Evolutionary conservation across 2,888 invertebrate genomes (phyloP).

Genomic region (Pyralis farinalis): DNA sequence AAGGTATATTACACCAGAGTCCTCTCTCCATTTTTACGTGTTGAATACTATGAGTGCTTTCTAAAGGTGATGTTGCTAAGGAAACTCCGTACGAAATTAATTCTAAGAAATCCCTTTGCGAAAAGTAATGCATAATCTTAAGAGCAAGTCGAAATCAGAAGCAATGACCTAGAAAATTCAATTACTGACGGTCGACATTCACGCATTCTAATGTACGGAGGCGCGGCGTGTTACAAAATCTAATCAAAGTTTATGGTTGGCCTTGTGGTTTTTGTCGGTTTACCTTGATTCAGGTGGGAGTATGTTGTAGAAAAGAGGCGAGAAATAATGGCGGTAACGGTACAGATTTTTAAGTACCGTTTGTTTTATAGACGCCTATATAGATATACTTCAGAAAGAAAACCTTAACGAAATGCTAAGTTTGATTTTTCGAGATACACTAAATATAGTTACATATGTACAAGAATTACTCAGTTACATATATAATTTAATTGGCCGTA

Average conservation of each 20-base stretch:
- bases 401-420: no score
- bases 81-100: not conserved
- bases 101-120: slow-evolving; percentile 2
- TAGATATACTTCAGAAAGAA: no score
- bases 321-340: no score
- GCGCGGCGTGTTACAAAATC: slow-evolving; percentile 46
- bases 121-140: slow-evolving; percentile 40
- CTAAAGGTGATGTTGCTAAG: not conserved
- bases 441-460: no score
- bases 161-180: slow-evolving; percentile 78
- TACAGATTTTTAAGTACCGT: no score
- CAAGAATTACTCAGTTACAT: no score
- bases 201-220: slow-evolving; percentile 70
- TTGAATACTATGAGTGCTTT: no score
- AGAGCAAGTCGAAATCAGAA: slow-evolving; percentile 46
- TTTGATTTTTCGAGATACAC: no score
- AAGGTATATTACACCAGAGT: no score
- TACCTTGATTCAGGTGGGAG: slow-evolving; percentile 40
- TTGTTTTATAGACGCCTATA: no score
- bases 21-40: no score
- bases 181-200: slow-evolving; percentile 65
- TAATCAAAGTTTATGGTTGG: slow-evolving; percentile 78
- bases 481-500: no score
- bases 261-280: slow-evolving; percentile 65
- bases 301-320: slow-evolving; percentile 21